Evolutionary conservation across 2,888 invertebrate species (phyloP).

Genomic region (Uloborus plumipes): DNA sequence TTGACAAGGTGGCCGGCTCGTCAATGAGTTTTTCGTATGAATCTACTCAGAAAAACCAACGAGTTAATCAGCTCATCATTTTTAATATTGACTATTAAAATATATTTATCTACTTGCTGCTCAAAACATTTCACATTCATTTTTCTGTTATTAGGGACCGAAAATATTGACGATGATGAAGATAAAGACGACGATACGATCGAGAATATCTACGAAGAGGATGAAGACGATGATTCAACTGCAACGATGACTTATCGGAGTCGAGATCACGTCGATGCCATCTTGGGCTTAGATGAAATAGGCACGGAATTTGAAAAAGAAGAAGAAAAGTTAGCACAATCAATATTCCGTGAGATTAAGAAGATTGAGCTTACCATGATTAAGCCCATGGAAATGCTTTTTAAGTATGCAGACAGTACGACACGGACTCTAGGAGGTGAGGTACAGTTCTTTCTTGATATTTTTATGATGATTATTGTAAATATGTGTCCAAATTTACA

Average conservation of each 20-base stretch:
- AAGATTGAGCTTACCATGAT: constrained; percentile 87
- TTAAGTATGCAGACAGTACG: constrained; percentile 91
- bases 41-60: no score
- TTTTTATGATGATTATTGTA: not conserved
- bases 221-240: constrained; percentile 77
- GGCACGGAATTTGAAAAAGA: constrained; percentile 65
- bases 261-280: constrained; percentile 74
- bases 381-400: constrained; percentile 89
- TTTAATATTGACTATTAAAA: no score
- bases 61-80: no score
- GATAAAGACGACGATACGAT: constrained; percentile 46
- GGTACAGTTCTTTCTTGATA: constrained; percentile 16
- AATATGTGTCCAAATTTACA: not conserved
- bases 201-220: constrained; percentile 59
- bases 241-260: constrained; percentile 77
- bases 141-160: not conserved
- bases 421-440: constrained; percentile 78
- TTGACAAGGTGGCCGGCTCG: no score
- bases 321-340: constrained; percentile 65
- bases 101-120: not conserved
- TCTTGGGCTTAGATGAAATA: constrained; percentile 83
- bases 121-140: not conserved
- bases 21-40: no score
- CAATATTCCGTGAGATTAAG: constrained; percentile 86
- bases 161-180: constrained; percentile 17